Percentiles rank a stretch among this genome's conserved stretches.
phyloP scores from a whole-genome alignment of 2,797 vertebrate species.

The Rhyacichthys aspro region DNA sequence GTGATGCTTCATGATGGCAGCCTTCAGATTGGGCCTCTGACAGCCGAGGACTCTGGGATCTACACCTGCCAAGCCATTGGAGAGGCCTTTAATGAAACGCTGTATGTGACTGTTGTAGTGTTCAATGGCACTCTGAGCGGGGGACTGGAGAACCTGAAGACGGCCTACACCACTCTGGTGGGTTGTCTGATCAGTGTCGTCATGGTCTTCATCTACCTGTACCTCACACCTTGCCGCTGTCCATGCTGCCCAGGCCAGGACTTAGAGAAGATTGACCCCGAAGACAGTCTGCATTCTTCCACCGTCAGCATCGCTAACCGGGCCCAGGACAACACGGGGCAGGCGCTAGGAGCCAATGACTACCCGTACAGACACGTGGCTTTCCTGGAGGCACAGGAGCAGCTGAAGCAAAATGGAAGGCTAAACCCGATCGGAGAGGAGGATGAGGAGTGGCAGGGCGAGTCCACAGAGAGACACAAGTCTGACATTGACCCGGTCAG shows the following conservation, averaged over 20 bases:
- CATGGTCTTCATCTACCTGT: slow-evolving; percentile 94
- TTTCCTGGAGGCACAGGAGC: slow-evolving; percentile 81
- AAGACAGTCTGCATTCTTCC: slow-evolving; percentile 91
- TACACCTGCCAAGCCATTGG: slow-evolving; percentile 90
- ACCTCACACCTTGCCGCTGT: slow-evolving; percentile 91
- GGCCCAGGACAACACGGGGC: slow-evolving; percentile 73
- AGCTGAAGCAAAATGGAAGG: slow-evolving; percentile 91
- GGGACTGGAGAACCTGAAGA: slow-evolving; percentile 90
- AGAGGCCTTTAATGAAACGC: slow-evolving; percentile 89
- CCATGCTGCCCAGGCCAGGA: slow-evolving; percentile 79
- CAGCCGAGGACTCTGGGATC: slow-evolving; percentile 84
- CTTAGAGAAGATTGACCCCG: slow-evolving; percentile 76
- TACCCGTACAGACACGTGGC: slow-evolving; percentile 78
- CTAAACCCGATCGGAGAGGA: slow-evolving; percentile 85
- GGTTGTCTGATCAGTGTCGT: slow-evolving; percentile 91
- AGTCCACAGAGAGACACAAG: slow-evolving; percentile 80
- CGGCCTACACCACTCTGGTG: slow-evolving; percentile 94
- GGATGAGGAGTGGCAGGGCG: slow-evolving; percentile 70
- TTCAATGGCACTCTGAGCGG: slow-evolving; percentile 85
- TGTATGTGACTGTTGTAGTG: slow-evolving; percentile 89
- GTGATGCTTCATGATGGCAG: slow-evolving; percentile 73
- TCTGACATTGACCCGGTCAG: slow-evolving; percentile 91
- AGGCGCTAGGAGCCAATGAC: slow-evolving; percentile 61
- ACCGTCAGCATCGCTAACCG: slow-evolving; percentile 85
- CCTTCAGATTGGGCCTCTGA: slow-evolving; percentile 83